These are phyloP conservation scores for Disparrhopalites patrizii DNA, from an alignment of 2,888 invertebrate species.

Conservation along the genomic window DNA sequence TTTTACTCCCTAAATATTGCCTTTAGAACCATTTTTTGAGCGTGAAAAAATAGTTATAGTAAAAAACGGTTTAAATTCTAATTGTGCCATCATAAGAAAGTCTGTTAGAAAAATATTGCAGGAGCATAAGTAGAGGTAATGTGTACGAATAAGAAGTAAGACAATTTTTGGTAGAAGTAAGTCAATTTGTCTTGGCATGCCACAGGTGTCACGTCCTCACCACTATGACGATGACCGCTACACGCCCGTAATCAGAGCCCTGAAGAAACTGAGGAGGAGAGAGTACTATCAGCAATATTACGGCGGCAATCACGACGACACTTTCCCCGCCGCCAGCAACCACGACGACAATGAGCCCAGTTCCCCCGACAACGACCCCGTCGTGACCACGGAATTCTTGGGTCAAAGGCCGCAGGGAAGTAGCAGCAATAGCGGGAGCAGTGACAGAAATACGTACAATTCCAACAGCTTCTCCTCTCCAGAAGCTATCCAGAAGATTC, in stretches of 20 bases:
- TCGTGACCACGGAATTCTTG: constrained; percentile 8
- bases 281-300: not conserved
- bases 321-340: not conserved
- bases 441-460: not conserved
- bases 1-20: too few relatives aligned
- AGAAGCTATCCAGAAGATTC: constrained; percentile 16
- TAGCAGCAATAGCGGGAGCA: not conserved
- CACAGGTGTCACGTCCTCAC: too few relatives aligned
- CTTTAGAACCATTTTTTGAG: too few relatives aligned
- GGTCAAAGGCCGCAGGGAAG: constrained; percentile 10
- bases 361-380: not conserved
- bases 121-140: too few relatives aligned
- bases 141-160: too few relatives aligned
- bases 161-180: too few relatives aligned
- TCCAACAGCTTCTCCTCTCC: constrained; percentile 9
- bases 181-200: too few relatives aligned
- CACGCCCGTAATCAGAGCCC: constrained; percentile 1
- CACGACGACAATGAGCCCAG: not conserved
- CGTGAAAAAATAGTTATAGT: too few relatives aligned
- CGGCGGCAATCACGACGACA: not conserved
- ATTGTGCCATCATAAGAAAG: too few relatives aligned
- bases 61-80: too few relatives aligned
- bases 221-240: constrained; percentile 7
- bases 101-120: too few relatives aligned
- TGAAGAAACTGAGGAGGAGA: constrained; percentile 9